Evolutionary conservation across 1,140 invertebrate species (phyloP).

Genomic region (Laodelphax striatellus): DNA sequence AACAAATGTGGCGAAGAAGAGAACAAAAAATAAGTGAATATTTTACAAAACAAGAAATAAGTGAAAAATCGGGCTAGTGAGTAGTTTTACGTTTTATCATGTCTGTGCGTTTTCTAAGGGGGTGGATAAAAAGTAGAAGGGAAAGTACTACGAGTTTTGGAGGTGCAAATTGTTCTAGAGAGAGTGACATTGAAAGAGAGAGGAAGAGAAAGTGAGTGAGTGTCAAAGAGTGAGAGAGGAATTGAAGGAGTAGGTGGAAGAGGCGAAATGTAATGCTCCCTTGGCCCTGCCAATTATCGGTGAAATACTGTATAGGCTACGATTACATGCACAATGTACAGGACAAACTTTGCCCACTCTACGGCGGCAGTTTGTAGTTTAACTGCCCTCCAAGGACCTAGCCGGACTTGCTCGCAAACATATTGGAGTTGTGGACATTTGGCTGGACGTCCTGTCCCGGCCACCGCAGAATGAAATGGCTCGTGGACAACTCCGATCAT

Average conservation of each 20-base stretch:
- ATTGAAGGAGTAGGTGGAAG: neutral
- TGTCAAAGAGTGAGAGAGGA: neutral
- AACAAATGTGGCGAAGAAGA: too few species aligned
- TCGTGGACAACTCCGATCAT: too few species aligned
- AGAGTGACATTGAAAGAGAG: neutral
- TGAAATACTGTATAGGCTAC: neutral
- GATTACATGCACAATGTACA: conserved; percentile 2
- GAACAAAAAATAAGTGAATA: too few species aligned
- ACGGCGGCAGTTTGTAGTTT: neutral
- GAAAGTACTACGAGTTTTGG: too few species aligned
- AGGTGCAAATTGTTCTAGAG: too few species aligned
- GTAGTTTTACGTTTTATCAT: too few species aligned
- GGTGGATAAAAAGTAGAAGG: too few species aligned
- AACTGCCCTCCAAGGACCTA: neutral
- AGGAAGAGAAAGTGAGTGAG: neutral
- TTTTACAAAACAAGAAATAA: too few species aligned
- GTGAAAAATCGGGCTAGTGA: too few species aligned
- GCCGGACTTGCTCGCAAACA: neutral
- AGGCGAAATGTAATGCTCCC: neutral
- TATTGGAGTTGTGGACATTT: conserved; percentile 1
- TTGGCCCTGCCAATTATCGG: conserved; percentile 1
- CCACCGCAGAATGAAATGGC: too few species aligned
- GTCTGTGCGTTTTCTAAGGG: too few species aligned
- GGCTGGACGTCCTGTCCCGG: neutral
- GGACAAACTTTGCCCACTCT: neutral